phyloP scores from a whole-genome alignment of 2,113 vertebrate genomes.

The Nerophis ophidion region DNA sequence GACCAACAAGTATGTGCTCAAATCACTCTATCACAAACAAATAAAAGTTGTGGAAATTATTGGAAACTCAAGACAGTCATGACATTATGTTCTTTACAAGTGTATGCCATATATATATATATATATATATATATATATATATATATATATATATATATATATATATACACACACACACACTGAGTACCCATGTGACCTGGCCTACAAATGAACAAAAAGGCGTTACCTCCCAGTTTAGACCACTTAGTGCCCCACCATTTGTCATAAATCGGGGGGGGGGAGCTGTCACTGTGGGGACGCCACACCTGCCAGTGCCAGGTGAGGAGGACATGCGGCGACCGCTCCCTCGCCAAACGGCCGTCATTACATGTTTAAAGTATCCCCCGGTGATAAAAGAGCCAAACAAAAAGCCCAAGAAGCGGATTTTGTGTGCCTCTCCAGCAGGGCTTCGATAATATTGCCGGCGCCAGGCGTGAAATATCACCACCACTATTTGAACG shows the following conservation, averaged over 20 bases:
- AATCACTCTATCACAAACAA: too few species aligned
- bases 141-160: too few species aligned
- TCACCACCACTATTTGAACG: slow-evolving; percentile 61
- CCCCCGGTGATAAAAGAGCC: slow-evolving; percentile 64
- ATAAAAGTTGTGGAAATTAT: too few species aligned
- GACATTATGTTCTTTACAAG: too few species aligned
- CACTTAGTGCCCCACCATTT: slow-evolving; percentile 52
- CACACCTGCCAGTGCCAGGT: slow-evolving; percentile 20
- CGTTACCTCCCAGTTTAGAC: slow-evolving; percentile 56
- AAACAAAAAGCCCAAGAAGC: slow-evolving; percentile 51
- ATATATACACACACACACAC: too few species aligned
- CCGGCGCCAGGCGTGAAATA: slow-evolving; percentile 61
- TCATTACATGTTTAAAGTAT: slow-evolving; percentile 53
- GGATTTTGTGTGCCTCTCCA: slow-evolving; percentile 55
- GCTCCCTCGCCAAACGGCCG: slow-evolving; percentile 58
- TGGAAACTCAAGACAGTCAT: too few species aligned
- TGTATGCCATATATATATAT: too few species aligned
- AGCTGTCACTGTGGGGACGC: slow-evolving; percentile 45
- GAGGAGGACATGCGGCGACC: not conserved
- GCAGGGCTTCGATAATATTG: slow-evolving; percentile 59
- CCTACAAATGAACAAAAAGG: slow-evolving; percentile 56
- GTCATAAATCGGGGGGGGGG: slow-evolving; percentile 48
- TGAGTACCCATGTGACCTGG: slow-evolving; percentile 39
- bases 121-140: too few species aligned
- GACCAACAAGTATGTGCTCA: too few species aligned